Evolutionary conservation across 1,140 invertebrate species (phyloP).

Genomic region (Meloidogyne hapla): DNA sequence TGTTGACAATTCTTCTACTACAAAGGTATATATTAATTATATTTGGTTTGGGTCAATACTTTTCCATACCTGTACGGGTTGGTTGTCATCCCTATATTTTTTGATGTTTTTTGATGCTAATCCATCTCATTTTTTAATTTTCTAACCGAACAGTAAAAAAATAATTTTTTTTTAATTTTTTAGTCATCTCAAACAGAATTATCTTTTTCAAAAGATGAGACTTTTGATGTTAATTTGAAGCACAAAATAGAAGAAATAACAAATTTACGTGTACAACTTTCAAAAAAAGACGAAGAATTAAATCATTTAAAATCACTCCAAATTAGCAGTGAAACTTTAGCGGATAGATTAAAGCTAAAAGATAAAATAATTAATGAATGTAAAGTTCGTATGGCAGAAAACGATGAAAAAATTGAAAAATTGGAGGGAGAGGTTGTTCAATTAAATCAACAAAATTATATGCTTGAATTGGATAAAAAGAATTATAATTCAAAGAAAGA

Average conservation of each 20-base stretch:
- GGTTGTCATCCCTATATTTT: no score
- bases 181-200: neutral
- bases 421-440: neutral
- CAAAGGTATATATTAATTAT: no score
- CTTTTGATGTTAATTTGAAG: neutral
- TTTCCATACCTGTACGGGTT: no score
- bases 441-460: neutral
- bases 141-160: no score
- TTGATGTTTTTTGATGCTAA: no score
- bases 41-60: no score
- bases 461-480: neutral
- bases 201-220: neutral
- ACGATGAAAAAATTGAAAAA: neutral
- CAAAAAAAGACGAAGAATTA: neutral
- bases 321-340: neutral
- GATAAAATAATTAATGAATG: neutral
- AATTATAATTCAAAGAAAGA: constrained; percentile 2
- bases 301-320: neutral
- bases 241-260: neutral
- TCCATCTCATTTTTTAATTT: no score
- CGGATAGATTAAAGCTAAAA: neutral
- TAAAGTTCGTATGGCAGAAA: neutral
- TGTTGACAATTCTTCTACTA: no score
- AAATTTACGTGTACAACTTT: neutral
- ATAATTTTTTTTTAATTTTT: no score